These are phyloP conservation scores for Actinemys pallida DNA, from an alignment of 2,113 vertebrate species.

Conservation along the genomic window DNA sequence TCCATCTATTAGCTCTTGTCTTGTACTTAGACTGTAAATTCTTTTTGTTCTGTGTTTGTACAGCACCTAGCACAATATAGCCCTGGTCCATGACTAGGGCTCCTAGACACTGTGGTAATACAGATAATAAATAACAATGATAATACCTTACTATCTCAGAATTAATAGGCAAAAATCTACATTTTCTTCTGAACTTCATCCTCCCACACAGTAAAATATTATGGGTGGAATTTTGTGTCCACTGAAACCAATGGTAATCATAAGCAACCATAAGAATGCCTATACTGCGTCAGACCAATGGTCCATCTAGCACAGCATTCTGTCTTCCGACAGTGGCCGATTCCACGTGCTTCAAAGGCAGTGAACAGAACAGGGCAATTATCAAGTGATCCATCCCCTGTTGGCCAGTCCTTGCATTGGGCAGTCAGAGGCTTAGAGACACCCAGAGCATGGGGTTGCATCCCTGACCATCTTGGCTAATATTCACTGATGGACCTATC, in stretches of 20 bases:
- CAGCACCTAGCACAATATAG: too few species aligned
- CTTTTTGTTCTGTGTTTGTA: too few species aligned
- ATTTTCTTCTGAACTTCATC: conserved; percentile 11
- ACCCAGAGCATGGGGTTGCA: neutral
- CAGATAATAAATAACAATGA: neutral
- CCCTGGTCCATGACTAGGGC: too few species aligned
- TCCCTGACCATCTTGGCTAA: neutral
- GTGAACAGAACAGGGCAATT: neutral
- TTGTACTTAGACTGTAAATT: too few species aligned
- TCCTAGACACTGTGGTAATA: neutral
- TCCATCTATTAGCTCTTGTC: too few species aligned
- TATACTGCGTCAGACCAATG: too few species aligned
- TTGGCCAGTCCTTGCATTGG: neutral
- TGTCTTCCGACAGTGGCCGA: too few species aligned
- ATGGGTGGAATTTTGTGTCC: neutral
- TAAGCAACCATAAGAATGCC: too few species aligned
- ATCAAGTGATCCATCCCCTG: neutral
- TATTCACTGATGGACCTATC: neutral
- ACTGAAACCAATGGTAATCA: neutral
- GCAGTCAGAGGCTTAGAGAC: neutral
- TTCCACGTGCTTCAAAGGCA: neutral
- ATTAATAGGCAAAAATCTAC: neutral
- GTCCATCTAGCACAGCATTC: too few species aligned
- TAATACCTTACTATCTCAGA: neutral
- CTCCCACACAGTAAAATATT: neutral